These are phyloP conservation scores for Ammodramus savannarum DNA, from an alignment of 2,113 vertebrate genomes.

Conservation along the genomic window DNA sequence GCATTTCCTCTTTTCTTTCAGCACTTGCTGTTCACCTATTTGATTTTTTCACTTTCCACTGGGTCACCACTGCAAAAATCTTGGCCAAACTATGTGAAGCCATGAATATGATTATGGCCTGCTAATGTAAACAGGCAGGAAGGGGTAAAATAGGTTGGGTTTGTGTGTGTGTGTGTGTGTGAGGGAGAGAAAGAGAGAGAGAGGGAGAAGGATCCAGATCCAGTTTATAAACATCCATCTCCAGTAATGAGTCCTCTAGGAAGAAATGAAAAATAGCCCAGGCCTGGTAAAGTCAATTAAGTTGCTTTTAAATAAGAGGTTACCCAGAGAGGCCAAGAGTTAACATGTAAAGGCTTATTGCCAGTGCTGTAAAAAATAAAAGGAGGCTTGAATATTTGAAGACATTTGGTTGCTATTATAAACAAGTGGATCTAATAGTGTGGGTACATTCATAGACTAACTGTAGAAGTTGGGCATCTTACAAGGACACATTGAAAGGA, in stretches of 20 bases:
- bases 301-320: slow-evolving; percentile 59
- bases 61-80: neutral
- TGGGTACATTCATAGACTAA: slow-evolving; percentile 60
- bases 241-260: slow-evolving; percentile 45
- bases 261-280: slow-evolving; percentile 52
- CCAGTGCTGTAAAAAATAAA: slow-evolving; percentile 53
- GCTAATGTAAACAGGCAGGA: slow-evolving; percentile 49
- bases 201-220: slow-evolving; percentile 40
- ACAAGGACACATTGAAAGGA: slow-evolving; percentile 53
- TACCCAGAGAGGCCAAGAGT: slow-evolving; percentile 57
- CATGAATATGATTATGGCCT: slow-evolving; percentile 6
- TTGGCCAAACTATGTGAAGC: neutral
- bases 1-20: neutral
- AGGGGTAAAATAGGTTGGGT: slow-evolving; percentile 27
- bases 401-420: slow-evolving; percentile 74
- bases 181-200: neutral
- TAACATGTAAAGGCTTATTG: slow-evolving; percentile 43
- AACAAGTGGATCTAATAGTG: slow-evolving; percentile 62
- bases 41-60: neutral
- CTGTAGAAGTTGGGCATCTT: slow-evolving; percentile 47
- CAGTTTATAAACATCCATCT: slow-evolving; percentile 40
- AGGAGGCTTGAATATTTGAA: slow-evolving; percentile 53
- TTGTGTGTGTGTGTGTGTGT: neutral
- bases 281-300: slow-evolving; percentile 63
- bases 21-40: neutral